Evolutionary conservation across 2,888 invertebrate genomes (phyloP).

Genomic region (Meghimatium bilineatum): DNA sequence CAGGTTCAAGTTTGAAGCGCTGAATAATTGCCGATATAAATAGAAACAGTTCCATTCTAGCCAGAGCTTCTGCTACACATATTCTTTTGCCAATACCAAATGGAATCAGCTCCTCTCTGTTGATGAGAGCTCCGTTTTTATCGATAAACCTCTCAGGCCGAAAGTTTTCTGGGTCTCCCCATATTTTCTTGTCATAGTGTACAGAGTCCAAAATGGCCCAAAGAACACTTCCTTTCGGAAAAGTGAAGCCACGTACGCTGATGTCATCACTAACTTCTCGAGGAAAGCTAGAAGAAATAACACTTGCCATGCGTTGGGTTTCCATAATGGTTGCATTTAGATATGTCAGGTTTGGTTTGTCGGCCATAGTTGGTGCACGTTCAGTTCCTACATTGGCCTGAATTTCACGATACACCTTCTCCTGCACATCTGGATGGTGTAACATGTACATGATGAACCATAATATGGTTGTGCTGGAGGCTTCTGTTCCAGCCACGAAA

Average conservation of each 20-base stretch:
- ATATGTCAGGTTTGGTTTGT: conserved; percentile 51
- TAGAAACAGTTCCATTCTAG: conserved; percentile 41
- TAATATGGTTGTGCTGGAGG: conserved; percentile 76
- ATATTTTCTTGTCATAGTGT: conserved; percentile 47
- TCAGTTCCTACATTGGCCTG: conserved; percentile 70
- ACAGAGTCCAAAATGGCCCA: conserved; percentile 56
- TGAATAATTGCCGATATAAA: conserved; percentile 45
- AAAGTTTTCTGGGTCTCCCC: conserved; percentile 49
- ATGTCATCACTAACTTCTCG: conserved; percentile 56
- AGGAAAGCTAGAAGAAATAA: conserved; percentile 54
- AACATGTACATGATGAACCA: conserved; percentile 89
- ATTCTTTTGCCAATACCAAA: conserved; percentile 46
- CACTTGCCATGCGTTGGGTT: conserved; percentile 56
- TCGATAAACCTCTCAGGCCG: conserved; percentile 47
- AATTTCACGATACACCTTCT: conserved; percentile 45
- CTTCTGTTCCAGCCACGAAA: conserved; percentile 20
- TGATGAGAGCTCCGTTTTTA: conserved; percentile 28
- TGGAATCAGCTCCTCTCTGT: conserved; percentile 32
- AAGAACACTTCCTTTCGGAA: conserved; percentile 59
- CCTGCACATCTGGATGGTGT: conserved; percentile 82
- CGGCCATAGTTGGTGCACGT: conserved; percentile 45
- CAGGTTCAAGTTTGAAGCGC: conserved; percentile 35
- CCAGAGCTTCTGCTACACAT: conserved; percentile 44
- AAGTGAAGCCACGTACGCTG: conserved; percentile 54
- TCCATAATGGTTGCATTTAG: conserved; percentile 61